Evolutionary conservation across 1,140 invertebrate genomes (phyloP).

Genomic region (Panonychus citri): DNA sequence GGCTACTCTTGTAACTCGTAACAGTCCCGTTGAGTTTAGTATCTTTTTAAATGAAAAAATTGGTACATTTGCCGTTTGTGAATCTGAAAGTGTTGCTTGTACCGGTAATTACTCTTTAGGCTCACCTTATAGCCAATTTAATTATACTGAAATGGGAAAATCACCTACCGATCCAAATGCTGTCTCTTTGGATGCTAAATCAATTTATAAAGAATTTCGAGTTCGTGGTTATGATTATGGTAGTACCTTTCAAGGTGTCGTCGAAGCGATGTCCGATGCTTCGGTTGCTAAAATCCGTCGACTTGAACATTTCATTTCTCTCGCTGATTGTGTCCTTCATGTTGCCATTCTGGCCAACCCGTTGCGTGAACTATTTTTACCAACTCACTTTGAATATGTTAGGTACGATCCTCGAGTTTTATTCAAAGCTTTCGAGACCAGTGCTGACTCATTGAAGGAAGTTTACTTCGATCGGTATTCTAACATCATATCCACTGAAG

Average conservation of each 20-base stretch:
- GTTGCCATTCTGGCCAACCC: slow-evolving; percentile 18
- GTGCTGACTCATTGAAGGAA: not conserved
- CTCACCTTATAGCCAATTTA: slow-evolving; percentile 1
- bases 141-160: not conserved
- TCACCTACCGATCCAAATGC: not conserved
- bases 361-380: slow-evolving; percentile 51
- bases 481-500: slow-evolving; percentile 16
- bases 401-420: slow-evolving; percentile 18
- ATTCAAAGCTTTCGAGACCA: not conserved
- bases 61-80: not conserved
- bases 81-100: not conserved
- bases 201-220: slow-evolving; percentile 30
- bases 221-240: slow-evolving; percentile 31
- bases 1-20: slow-evolving; percentile 57
- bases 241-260: slow-evolving; percentile 52
- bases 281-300: slow-evolving; percentile 16
- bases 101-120: slow-evolving; percentile 30
- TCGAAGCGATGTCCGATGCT: slow-evolving; percentile 21
- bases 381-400: slow-evolving; percentile 55
- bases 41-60: not conserved
- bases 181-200: slow-evolving; percentile 9
- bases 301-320: slow-evolving; percentile 29
- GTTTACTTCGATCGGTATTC: slow-evolving; percentile 2
- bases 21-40: not conserved
- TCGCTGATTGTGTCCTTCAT: slow-evolving; percentile 29